A percentile compares a stretch with the other conserved stretches of the same genome.
These are phyloP conservation scores for Stercorarius parasiticus DNA, from an alignment of 2,113 vertebrate species.

Conservation along the genomic window DNA sequence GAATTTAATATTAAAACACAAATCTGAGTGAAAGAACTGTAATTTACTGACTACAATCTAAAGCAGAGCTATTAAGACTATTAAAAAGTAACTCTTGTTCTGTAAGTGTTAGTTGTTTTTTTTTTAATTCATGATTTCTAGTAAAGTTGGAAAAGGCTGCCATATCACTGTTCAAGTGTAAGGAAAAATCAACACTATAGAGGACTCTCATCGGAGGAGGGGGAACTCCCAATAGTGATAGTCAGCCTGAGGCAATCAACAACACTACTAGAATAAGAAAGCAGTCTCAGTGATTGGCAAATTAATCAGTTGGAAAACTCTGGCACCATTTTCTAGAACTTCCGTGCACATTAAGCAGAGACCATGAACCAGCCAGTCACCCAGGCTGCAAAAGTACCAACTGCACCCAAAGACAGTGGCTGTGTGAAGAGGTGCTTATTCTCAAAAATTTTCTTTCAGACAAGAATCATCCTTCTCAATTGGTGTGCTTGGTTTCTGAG, in stretches of 20 bases:
- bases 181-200: neutral
- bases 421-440: neutral
- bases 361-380: neutral
- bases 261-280: neutral
- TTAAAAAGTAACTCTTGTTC: neutral
- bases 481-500: conserved; percentile 97
- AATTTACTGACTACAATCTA: neutral
- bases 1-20: neutral
- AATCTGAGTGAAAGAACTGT: neutral
- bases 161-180: neutral
- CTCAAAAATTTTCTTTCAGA: conserved; percentile 73
- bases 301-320: neutral
- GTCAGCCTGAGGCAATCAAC: neutral
- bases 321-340: neutral
- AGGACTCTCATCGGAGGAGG: neutral
- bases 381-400: neutral
- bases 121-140: neutral
- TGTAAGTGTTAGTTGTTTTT: neutral
- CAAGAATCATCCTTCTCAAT: conserved; percentile 89
- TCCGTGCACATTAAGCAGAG: neutral
- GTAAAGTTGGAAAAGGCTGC: neutral
- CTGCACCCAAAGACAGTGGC: neutral
- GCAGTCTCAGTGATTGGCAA: neutral
- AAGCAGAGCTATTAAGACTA: neutral
- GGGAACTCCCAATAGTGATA: neutral